A percentile compares a stretch with the other conserved stretches of the same genome.
phyloP scores from a whole-genome alignment of 2,888 invertebrate species.

The Tyria jacobaeae region DNA sequence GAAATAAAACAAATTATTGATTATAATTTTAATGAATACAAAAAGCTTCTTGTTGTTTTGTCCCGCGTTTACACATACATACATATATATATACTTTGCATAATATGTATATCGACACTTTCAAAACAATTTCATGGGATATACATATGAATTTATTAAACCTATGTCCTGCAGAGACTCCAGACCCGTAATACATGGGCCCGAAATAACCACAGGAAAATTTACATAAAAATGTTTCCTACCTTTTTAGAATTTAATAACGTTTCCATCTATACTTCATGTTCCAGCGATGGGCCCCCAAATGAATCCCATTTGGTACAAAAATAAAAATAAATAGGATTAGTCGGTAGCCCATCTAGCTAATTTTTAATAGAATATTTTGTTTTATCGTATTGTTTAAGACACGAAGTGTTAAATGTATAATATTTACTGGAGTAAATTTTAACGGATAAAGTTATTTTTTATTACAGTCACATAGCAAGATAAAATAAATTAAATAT shows the following conservation, averaged over 20 bases:
- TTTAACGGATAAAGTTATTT: no score
- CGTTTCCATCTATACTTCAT: constrained; percentile 14
- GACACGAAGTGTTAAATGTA: not conserved
- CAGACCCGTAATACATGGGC: not conserved
- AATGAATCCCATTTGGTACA: constrained; percentile 6
- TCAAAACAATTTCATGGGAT: not conserved
- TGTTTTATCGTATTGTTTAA: no score
- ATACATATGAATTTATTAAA: not conserved
- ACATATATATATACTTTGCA: no score
- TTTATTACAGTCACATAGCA: no score
- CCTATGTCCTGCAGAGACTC: no score
- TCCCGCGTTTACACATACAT: no score
- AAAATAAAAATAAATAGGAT: constrained; percentile 12
- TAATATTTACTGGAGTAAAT: no score
- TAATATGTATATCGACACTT: not conserved
- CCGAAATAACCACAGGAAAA: not conserved
- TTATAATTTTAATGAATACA: no score
- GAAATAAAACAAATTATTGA: no score
- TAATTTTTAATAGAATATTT: not conserved
- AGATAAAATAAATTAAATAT: no score
- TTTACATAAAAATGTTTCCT: not conserved
- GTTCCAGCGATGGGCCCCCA: constrained; percentile 4
- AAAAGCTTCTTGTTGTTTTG: no score
- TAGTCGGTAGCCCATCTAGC: not conserved
- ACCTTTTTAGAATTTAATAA: constrained; percentile 20